A percentile compares a stretch with the other conserved stretches of the same genome.
Conservation (phyloP, 2,113 vertebrate species). For the Sceloporus tristichus region DNA sequence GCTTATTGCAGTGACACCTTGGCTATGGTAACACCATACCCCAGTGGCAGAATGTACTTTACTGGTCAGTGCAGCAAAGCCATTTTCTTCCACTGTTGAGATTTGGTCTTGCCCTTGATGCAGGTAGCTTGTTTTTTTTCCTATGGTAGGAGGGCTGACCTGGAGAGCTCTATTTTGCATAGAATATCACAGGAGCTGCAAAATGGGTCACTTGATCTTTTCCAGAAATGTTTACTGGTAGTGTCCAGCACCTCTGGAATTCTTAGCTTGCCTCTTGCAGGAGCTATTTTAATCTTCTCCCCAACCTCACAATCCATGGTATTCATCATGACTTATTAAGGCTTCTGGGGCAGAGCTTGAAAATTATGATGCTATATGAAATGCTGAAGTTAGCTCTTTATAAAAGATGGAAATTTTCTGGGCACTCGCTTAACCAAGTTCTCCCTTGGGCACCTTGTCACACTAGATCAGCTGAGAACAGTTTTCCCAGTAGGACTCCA, state of each 20-base stretch:
- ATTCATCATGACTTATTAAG: neutral
- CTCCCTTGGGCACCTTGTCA: accelerated
- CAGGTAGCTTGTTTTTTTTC: too few species aligned
- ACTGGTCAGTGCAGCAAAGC: neutral
- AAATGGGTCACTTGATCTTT: neutral
- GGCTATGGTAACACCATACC: too few species aligned
- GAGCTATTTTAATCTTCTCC: neutral
- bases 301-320: neutral
- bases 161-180: neutral
- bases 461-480: neutral
- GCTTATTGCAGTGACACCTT: too few species aligned
- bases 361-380: neutral
- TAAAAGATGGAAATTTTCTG: neutral
- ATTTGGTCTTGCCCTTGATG: neutral
- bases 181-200: neutral
- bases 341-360: neutral
- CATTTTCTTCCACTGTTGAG: neutral
- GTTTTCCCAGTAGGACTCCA: neutral
- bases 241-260: neutral
- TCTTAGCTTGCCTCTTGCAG: neutral
- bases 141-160: too few species aligned
- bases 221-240: neutral
- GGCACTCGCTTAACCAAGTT: neutral
- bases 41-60: too few species aligned
- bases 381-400: neutral